These are phyloP conservation scores for Antechinus flavipes DNA, from an alignment of 2,113 vertebrate genomes.

Conservation along the genomic window DNA sequence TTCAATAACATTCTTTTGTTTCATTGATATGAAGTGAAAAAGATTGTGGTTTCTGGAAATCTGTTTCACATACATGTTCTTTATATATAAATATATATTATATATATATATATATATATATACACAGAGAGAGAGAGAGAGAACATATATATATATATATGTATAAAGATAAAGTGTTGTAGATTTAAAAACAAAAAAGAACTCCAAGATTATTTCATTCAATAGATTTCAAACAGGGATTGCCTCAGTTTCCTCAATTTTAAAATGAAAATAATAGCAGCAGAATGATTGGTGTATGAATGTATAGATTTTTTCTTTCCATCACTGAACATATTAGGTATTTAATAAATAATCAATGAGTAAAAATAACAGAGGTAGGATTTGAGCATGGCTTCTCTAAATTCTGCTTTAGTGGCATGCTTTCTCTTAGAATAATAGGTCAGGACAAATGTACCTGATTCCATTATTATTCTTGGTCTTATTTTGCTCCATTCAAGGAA, in stretches of 20 bases:
- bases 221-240: neutral
- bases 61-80: too few species aligned
- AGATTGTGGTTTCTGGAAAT: neutral
- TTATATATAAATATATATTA: too few species aligned
- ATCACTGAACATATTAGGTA: neutral
- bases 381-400: too few species aligned
- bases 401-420: too few species aligned
- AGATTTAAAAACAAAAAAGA: neutral
- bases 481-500: too few species aligned
- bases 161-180: neutral
- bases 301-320: neutral
- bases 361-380: neutral
- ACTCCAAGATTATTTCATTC: neutral
- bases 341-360: neutral
- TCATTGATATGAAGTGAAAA: neutral
- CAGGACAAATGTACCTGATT: too few species aligned
- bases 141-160: too few species aligned
- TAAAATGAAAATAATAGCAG: neutral
- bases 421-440: too few species aligned
- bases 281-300: neutral
- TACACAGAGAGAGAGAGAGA: too few species aligned
- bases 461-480: too few species aligned
- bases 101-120: neutral
- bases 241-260: neutral
- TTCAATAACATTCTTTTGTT: neutral